phyloP scores from a whole-genome alignment of 1,140 invertebrate species.

The Bombus superbus region DNA sequence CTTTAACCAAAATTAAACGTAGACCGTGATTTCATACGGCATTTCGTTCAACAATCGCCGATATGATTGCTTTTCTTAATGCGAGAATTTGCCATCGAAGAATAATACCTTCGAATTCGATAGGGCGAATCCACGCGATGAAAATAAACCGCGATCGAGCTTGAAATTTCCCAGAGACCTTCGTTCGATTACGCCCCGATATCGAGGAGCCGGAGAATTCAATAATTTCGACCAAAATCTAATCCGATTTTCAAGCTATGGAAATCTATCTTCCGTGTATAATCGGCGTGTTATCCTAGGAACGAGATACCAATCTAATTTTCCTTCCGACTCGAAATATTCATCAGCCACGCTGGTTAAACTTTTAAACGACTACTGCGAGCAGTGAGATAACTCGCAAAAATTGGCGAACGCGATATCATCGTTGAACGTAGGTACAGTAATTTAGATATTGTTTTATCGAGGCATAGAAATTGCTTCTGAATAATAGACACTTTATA shows the following conservation, averaged over 20 bases:
- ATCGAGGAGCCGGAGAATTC: not conserved
- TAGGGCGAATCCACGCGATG: slow-evolving; percentile 26
- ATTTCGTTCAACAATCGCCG: not conserved
- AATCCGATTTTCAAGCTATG: not conserved
- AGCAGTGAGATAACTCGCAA: not conserved
- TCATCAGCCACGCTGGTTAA: not conserved
- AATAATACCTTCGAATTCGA: slow-evolving; percentile 22
- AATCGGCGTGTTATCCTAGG: not conserved
- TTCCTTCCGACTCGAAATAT: not conserved
- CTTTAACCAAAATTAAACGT: not conserved
- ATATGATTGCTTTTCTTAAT: slow-evolving; percentile 40
- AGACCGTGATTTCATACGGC: slow-evolving; percentile 24
- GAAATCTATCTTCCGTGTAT: slow-evolving; percentile 2
- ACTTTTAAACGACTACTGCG: not conserved
- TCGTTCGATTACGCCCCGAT: not conserved
- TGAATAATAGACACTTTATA: too few relatives aligned
- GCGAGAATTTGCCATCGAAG: slow-evolving; percentile 26
- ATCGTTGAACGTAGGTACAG: too few relatives aligned
- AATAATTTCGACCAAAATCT: slow-evolving; percentile 14
- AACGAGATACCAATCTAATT: not conserved
- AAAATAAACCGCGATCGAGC: slow-evolving; percentile 52
- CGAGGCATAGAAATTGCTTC: too few relatives aligned
- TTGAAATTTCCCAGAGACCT: slow-evolving; percentile 15
- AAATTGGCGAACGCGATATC: not conserved
- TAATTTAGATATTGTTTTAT: too few relatives aligned